Conservation (phyloP, 1,140 invertebrate genomes). For the Reticulitermes speratus region DNA sequence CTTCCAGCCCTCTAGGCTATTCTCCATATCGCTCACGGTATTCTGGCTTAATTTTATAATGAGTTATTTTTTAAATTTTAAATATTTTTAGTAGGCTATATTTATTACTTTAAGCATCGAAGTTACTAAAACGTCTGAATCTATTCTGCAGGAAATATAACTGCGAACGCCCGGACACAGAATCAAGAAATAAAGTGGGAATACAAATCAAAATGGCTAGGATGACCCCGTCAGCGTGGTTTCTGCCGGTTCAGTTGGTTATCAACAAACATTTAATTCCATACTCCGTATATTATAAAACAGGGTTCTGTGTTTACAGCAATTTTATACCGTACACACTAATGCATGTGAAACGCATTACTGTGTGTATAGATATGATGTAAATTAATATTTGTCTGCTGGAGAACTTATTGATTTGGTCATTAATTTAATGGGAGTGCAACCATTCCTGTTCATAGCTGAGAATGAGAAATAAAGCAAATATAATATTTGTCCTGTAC, state of each 20-base stretch:
- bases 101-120: too few relatives aligned
- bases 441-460: not conserved
- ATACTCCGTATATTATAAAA: not conserved
- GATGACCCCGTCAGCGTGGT: not conserved
- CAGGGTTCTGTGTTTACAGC: not conserved
- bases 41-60: too few relatives aligned
- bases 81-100: too few relatives aligned
- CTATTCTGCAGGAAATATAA: too few relatives aligned
- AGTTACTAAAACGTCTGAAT: too few relatives aligned
- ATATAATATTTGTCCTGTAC: not conserved
- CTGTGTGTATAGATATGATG: not conserved
- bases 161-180: too few relatives aligned
- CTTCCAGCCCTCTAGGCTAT: too few relatives aligned
- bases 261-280: conserved; percentile 3
- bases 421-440: not conserved
- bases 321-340: not conserved
- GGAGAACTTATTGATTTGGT: not conserved
- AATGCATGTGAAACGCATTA: not conserved
- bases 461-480: not conserved
- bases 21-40: too few relatives aligned
- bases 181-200: too few relatives aligned
- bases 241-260: not conserved
- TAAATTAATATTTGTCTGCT: not conserved
- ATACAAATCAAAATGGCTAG: not conserved
- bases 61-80: too few relatives aligned